Evolutionary conservation across 2,113 vertebrate species (phyloP), one percentile per base, ranked within the genome.

Genomic region (Speoplatyrhinus poulsoni): DNA sequence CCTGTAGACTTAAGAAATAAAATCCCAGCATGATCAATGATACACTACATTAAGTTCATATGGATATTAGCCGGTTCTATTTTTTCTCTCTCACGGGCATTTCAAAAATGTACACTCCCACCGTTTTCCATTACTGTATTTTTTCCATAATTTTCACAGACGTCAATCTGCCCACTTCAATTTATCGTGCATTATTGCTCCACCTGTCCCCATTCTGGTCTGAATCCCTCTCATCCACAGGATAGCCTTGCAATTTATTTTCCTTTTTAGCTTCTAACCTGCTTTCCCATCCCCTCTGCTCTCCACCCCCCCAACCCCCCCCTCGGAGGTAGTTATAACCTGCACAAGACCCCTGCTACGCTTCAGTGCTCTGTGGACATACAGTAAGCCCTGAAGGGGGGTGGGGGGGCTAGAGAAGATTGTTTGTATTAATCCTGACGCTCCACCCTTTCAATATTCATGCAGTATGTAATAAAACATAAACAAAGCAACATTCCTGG

Each of bases 181-280:
- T 50, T 47, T 69, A 57, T 33, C 33, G 13, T 10, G 19, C 12
- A 78, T 82, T 75, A 82, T 65, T 70, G 78, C 71, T 75, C 77
- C 16, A 69, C 68, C 60, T 75, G 46, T 85, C 77, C 75, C 85
- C 71, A 84, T 82, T 84, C 80, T 76, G 60, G 54, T 77, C 70
- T 46, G 19, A 75, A 66, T 62, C 70, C 6, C 54, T 61, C 66
- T 70, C 26, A 33, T 36, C 54, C 3, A 9, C 62, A 6, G 48
- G 4, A 47, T n/a, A 16, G 33, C 67, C 65, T 61, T 60, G 8
- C 26, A 53, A 32, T 53, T n/a, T 64, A 11, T 63, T 32, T 54
- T 13, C 8, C 9, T 12, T 26, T 60, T 12, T 52, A 15, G 9
- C 48, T 12, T 57, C 26, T 8, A 57, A 58, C 56, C 56, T 63